These are phyloP conservation scores for Ephestia elutella DNA, from an alignment of 1,140 invertebrate genomes.

Conservation along the genomic window DNA sequence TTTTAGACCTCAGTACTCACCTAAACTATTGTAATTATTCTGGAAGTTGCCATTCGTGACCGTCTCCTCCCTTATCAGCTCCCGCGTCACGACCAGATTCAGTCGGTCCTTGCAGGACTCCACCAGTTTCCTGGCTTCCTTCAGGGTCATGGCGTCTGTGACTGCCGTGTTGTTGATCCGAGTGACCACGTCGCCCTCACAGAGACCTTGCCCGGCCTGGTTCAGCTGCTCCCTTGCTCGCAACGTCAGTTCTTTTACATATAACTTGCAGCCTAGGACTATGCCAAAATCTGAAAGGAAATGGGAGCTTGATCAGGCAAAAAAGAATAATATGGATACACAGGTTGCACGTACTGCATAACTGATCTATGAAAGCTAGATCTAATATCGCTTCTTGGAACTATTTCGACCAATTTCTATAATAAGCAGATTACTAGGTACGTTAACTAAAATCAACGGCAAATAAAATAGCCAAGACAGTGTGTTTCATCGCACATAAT, in stretches of 20 bases:
- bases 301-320: constrained; percentile 13
- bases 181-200: constrained; percentile 94
- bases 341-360: too few relatives aligned
- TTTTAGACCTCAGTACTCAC: constrained; percentile 28
- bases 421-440: too few relatives aligned
- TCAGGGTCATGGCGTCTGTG: constrained; percentile 92
- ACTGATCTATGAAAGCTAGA: too few relatives aligned
- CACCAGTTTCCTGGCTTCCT: constrained; percentile 95
- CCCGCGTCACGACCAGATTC: constrained; percentile 88
- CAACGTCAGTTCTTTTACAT: constrained; percentile 82
- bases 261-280: constrained; percentile 91
- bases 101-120: constrained; percentile 94
- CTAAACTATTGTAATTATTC: constrained; percentile 71
- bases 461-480: too few relatives aligned
- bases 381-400: too few relatives aligned
- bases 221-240: constrained; percentile 79
- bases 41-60: constrained; percentile 61
- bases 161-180: constrained; percentile 87
- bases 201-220: constrained; percentile 79
- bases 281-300: constrained; percentile 92
- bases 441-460: too few relatives aligned
- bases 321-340: not conserved
- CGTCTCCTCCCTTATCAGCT: constrained; percentile 74
- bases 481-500: too few relatives aligned
- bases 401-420: too few relatives aligned